A percentile compares a stretch with the other conserved stretches of the same genome.
phyloP scores from a whole-genome alignment of 2,113 vertebrate species.

The Campylomormyrus numenius region DNA sequence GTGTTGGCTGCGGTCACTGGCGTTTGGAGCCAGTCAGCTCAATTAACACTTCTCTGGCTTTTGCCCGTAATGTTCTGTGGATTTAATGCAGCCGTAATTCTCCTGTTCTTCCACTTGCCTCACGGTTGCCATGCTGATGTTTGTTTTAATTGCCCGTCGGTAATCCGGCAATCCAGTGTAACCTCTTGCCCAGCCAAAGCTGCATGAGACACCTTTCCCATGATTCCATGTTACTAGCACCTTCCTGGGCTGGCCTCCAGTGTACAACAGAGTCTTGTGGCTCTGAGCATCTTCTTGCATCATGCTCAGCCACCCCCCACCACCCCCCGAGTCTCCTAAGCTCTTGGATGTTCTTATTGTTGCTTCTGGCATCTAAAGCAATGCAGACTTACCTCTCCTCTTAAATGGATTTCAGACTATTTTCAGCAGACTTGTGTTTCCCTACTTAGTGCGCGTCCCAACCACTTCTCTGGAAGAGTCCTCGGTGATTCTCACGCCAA shows the following conservation, averaged over 20 bases:
- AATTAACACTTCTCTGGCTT: neutral
- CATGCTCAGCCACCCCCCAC: neutral
- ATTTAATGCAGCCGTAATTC: neutral
- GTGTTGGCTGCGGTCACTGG: neutral
- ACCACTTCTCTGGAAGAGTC: neutral
- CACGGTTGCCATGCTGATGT: no score
- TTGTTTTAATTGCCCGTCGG: neutral
- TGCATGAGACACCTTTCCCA: neutral
- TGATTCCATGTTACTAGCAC: neutral
- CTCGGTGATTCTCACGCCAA: neutral
- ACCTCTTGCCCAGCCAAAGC: neutral
- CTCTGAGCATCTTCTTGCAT: neutral
- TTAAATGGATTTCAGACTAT: constrained; percentile 4
- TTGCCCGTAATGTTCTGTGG: neutral
- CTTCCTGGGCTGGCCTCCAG: neutral
- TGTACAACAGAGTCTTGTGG: neutral
- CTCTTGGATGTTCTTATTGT: neutral
- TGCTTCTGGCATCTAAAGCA: constrained; percentile 9
- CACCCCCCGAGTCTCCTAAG: neutral
- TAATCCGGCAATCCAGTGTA: neutral
- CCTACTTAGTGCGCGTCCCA: neutral
- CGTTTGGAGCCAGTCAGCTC: neutral
- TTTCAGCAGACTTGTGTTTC: constrained; percentile 7
- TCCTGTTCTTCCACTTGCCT: neutral
- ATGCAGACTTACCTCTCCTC: neutral